A percentile compares a stretch with the other conserved stretches of the same genome.
Evolutionary conservation across 2,888 invertebrate genomes (phyloP).

Genomic region (Epiblema foenella): DNA sequence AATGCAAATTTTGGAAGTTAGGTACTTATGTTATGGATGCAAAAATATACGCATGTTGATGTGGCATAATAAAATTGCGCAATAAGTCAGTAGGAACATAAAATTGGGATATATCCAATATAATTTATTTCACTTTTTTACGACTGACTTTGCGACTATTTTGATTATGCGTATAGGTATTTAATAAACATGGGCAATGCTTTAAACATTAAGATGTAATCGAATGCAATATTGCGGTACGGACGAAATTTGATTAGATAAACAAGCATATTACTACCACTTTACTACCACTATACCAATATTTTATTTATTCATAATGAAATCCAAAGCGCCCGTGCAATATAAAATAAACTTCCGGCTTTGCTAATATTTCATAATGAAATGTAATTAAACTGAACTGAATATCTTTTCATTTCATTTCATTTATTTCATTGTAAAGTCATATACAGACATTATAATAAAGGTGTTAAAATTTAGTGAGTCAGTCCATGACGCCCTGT

Average conservation of each 20-base stretch:
- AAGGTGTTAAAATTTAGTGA: too few species aligned
- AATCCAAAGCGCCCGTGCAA: constrained; percentile 5
- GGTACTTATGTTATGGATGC: neutral
- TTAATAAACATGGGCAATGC: constrained; percentile 38
- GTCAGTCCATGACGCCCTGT: too few species aligned
- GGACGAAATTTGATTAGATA: constrained; percentile 61
- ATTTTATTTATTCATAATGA: constrained; percentile 65
- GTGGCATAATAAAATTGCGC: constrained; percentile 6
- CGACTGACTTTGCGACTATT: constrained; percentile 1
- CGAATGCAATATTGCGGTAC: constrained; percentile 36
- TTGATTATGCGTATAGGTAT: constrained; percentile 33
- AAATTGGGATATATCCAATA: constrained; percentile 31
- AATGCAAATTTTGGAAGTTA: neutral
- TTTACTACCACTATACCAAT: constrained; percentile 62
- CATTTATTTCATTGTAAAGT: too few species aligned
- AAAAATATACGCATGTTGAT: neutral
- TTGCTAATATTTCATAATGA: neutral
- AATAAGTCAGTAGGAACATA: constrained; percentile 11
- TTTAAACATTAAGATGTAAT: constrained; percentile 40
- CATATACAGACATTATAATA: too few species aligned
- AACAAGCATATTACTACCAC: constrained; percentile 64
- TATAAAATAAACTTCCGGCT: neutral
- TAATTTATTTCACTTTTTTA: constrained; percentile 34
- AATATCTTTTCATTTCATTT: too few species aligned
- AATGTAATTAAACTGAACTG: neutral